Conservation (phyloP, 1,140 invertebrate species). For the Portunus trituberculatus region DNA sequence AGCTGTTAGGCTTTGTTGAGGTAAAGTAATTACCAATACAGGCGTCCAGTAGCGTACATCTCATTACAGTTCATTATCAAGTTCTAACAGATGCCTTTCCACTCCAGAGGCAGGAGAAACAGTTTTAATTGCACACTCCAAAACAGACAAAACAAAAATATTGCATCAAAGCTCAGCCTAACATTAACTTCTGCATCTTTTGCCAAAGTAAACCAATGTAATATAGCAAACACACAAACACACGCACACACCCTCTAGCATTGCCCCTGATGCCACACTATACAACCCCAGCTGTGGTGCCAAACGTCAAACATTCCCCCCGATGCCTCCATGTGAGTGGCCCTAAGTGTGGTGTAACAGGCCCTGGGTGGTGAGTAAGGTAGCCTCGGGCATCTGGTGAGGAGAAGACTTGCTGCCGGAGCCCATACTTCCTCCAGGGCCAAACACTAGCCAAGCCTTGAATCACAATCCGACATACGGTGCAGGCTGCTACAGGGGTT, state of each 20-base stretch:
- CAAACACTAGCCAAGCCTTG: slow-evolving; percentile 77
- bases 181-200: background rate
- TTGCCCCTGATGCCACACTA: background rate
- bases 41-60: background rate
- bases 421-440: slow-evolving; percentile 75
- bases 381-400: slow-evolving; percentile 61
- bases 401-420: slow-evolving; percentile 65
- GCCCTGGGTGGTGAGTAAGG: slow-evolving; percentile 56
- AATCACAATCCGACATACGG: slow-evolving; percentile 76
- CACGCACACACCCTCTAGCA: slow-evolving; percentile 34
- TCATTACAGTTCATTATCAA: background rate
- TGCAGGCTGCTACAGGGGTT: slow-evolving; percentile 76
- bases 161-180: background rate
- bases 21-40: background rate
- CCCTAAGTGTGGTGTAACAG: background rate
- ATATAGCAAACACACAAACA: slow-evolving; percentile 34
- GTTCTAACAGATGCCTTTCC: background rate
- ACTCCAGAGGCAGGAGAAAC: background rate
- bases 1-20: background rate
- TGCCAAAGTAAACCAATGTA: background rate
- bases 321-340: slow-evolving; percentile 43
- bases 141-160: background rate
- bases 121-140: background rate
- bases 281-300: no score
- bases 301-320: background rate